Evolutionary conservation across 2,888 invertebrate species (phyloP), one percentile per base, ranked within the genome.

Genomic region (Hemicrepidius hirtus): DNA sequence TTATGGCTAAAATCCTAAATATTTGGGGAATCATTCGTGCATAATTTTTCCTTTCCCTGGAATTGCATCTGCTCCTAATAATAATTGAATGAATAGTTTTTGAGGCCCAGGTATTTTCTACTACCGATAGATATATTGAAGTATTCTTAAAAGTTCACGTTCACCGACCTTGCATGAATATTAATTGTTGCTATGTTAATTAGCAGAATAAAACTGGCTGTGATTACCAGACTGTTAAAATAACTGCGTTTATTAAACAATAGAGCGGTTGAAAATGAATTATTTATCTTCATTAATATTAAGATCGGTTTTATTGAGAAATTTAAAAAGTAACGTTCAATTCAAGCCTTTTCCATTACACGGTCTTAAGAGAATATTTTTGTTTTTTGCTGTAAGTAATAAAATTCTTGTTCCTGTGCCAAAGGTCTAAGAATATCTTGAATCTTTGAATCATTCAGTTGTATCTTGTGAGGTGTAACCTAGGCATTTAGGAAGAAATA

Each of bases 321-420:
- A 60, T 24, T 10, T 16, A 12, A 41, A 44, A 40, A 24, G 35
- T 3, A 37, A 57, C n/a, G 5, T 13, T 37, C 20, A 10, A 41
- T 44, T 44, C 16, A 44, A 44, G 40, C 16, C 18, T 44, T 44
- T 44, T 12, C n/a, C 32, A 57, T 37, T 28, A 13, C 60, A 60
- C 1, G 18, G 41, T 18, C 9, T 50, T 53, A 53, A n/a, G n/a
- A n/a, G 37, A 63, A 68, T 63, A 57, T 55, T 49, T 75, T 55
- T 68, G 66, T 75, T 73, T 75, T 66, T 73, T 71, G 37, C 55
- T 63, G 72, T 75, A 71, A 72, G 72, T 75, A 71, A 72, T 73
- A 64, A 75, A 73, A 75, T 75, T 76, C 71, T 76, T 77, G 76
- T 73, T 50, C 53, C 18, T 44, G 32, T 73, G 74, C 77, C 76